Base-by-base conservation (phyloP, 2,797 vertebrate species). In the Galagoides demidoff region DNA sequence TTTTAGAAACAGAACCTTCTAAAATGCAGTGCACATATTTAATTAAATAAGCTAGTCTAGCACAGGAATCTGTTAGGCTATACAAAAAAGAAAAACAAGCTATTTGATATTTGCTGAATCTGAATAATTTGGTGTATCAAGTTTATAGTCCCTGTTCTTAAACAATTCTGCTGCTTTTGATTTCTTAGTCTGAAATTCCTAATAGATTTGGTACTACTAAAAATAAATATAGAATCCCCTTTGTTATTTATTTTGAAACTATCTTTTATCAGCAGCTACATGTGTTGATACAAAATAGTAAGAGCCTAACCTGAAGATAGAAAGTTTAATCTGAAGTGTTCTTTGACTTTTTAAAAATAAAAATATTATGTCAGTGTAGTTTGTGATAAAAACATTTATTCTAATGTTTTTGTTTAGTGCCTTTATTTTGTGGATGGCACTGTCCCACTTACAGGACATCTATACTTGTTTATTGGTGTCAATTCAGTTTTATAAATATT, bases 401-500 rank as follows among this genome's bases (percentile, higher is more conserved):
- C 27, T 85, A 71, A 90, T 90, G 86, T 92, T 78, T 55, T 39
- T 83, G 64, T 90, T 88, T 45, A 78, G 3, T 59, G 25, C 12
- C 13, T 89, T 90, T 84, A 76, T 89, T 92, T 92, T 79, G 59
- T 73, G 87, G 16, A 14, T 74, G 59, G 20, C 37, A n/a, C 9
- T 74, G 5, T 55, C 93, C 71, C 76, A 39, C 87, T 92, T 91
- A 74, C 29, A 86, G 34, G 23, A 71, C 63, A 22, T 2, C 52
- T 87, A 29, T 31, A 7, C 13, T 10, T 82, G 43, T 92, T 94
- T 95, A 85, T 85, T 66, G 22, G 14, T 95, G 23, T 93, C 86
- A 79, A 16, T 93, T 96, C 49, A 14, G 34, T 83, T 93, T 95
- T 89, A 85, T 79, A 76, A 94, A 95, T 95, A 96, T 90, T 93